phyloP scores from a whole-genome alignment of 2,113 vertebrate genomes.

The Eretmochelys imbricata region DNA sequence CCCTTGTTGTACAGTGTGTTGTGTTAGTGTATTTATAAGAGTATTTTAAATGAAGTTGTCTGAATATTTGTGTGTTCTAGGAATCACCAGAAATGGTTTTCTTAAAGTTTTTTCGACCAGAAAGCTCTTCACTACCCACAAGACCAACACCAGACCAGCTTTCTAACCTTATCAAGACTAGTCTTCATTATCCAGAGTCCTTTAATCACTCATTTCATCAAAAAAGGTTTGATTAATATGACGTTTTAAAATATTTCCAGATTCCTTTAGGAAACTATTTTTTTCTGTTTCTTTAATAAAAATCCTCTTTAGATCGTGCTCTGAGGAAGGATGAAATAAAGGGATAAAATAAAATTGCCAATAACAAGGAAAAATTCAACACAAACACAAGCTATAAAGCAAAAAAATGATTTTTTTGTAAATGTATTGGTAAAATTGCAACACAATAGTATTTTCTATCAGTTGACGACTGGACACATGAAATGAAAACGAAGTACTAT shows the following conservation, averaged over 20 bases:
- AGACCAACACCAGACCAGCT: constrained; percentile 88
- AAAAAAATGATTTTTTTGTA: background rate
- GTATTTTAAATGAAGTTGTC: background rate
- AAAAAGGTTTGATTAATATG: constrained; percentile 83
- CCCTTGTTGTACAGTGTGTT: background rate
- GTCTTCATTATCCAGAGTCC: constrained; percentile 93
- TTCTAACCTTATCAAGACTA: constrained; percentile 93
- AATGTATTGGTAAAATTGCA: background rate
- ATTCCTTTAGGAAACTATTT: background rate
- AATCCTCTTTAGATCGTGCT: background rate
- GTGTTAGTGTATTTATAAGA: background rate
- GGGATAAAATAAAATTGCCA: background rate
- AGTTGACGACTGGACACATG: background rate
- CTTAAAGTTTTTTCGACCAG: constrained; percentile 90
- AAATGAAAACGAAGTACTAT: background rate
- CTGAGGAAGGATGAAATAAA: background rate
- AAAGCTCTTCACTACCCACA: constrained; percentile 80
- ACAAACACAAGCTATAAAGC: background rate
- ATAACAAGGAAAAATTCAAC: background rate
- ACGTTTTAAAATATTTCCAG: background rate
- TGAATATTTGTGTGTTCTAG: constrained; percentile 75
- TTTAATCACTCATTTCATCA: constrained; percentile 90
- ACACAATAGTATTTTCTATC: background rate
- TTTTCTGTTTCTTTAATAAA: background rate
- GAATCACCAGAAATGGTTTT: constrained; percentile 92